Conservation (phyloP, 1,140 invertebrate species). For the Linepithema humile region DNA sequence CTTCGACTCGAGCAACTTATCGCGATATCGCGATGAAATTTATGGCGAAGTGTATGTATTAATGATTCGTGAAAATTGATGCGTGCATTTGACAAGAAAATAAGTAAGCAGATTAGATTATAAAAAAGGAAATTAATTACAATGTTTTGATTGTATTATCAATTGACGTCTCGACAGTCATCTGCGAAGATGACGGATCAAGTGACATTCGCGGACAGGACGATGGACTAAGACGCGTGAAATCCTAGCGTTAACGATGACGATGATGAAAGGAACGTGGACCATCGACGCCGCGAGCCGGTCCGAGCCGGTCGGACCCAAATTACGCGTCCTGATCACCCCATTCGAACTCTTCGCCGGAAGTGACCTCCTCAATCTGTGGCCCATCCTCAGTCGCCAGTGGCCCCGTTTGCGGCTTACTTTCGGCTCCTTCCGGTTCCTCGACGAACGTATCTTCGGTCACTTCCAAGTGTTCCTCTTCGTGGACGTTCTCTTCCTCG, state of each 20-base stretch:
- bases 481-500: constrained; percentile 70
- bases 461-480: constrained; percentile 64
- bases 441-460: constrained; percentile 69
- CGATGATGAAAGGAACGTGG: background rate
- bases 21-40: background rate
- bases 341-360: constrained; percentile 68
- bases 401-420: constrained; percentile 22
- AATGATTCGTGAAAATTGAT: background rate
- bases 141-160: background rate
- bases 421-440: constrained; percentile 67
- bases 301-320: background rate
- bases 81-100: background rate
- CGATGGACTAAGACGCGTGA: background rate
- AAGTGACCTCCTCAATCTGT: constrained; percentile 64
- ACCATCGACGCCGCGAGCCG: constrained; percentile 2
- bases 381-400: constrained; percentile 33
- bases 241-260: constrained; percentile 14
- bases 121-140: constrained; percentile 13
- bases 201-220: background rate
- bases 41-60: background rate
- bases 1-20: background rate
- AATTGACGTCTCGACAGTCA: background rate
- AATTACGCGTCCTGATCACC: constrained; percentile 67
- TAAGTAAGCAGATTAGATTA: background rate
- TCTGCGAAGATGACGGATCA: background rate